Percentiles rank a stretch among this genome's conserved stretches.
Conservation (phyloP, 1,140 invertebrate species). For the Physella acuta region DNA sequence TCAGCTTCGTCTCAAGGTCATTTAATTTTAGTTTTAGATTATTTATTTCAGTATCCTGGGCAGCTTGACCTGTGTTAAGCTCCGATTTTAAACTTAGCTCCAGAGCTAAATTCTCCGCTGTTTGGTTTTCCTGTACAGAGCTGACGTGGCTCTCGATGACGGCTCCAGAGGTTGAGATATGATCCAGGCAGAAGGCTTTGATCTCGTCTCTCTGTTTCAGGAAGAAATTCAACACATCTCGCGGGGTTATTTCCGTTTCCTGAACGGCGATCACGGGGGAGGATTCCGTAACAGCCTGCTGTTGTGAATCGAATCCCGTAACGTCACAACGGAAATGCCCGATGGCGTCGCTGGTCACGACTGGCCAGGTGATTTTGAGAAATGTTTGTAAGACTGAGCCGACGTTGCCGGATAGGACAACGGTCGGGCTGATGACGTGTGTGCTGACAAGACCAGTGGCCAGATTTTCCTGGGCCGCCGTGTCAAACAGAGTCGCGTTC, state of each 20-base stretch:
- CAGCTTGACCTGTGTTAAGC: too few relatives aligned
- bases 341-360: neutral
- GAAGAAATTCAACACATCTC: neutral
- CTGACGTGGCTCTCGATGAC: neutral
- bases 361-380: neutral
- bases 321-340: conserved; percentile 4
- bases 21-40: too few relatives aligned
- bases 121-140: too few relatives aligned
- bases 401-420: neutral
- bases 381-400: neutral
- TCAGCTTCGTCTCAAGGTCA: neutral
- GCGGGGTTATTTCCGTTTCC: neutral
- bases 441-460: too few relatives aligned
- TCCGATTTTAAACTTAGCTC: too few relatives aligned
- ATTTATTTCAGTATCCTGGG: too few relatives aligned
- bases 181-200: neutral
- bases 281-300: neutral
- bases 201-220: neutral
- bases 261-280: neutral
- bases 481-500: neutral
- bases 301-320: neutral
- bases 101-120: too few relatives aligned
- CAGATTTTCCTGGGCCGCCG: neutral
- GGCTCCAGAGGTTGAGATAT: too few relatives aligned
- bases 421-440: neutral